Evolutionary conservation across 2,797 vertebrate species (phyloP).

Genomic region (Pangasius djambal): DNA sequence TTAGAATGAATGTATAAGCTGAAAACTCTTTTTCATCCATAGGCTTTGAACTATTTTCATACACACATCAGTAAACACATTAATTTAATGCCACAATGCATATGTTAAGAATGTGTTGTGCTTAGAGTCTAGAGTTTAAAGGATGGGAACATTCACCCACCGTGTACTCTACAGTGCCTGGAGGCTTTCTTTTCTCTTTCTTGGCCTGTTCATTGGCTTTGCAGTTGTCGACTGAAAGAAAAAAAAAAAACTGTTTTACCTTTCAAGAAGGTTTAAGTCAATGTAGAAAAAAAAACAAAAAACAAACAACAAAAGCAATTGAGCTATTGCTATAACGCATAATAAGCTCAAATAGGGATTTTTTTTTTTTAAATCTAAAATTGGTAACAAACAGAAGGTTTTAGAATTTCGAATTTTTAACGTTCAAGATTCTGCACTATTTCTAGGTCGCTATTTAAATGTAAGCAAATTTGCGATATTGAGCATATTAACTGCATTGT

Average conservation of each 20-base stretch:
- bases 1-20: background rate
- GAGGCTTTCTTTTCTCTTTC: conserved; percentile 89
- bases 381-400: background rate
- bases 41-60: background rate
- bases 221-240: conserved; percentile 77
- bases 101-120: background rate
- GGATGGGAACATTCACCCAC: conserved; percentile 75
- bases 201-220: conserved; percentile 80
- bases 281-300: background rate
- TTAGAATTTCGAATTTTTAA: no score
- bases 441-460: background rate
- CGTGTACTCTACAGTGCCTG: conserved; percentile 86
- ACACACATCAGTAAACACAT: background rate
- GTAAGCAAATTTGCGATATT: background rate
- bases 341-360: background rate
- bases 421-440: background rate
- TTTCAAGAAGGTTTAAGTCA: background rate
- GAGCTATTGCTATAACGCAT: background rate
- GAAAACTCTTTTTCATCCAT: background rate
- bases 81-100: background rate
- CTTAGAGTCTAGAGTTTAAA: background rate
- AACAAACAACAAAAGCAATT: background rate
- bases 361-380: no score
- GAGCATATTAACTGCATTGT: background rate
- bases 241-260: conserved; percentile 12